Conservation (phyloP, 2,797 vertebrate species). For the Mus caroli region DNA sequence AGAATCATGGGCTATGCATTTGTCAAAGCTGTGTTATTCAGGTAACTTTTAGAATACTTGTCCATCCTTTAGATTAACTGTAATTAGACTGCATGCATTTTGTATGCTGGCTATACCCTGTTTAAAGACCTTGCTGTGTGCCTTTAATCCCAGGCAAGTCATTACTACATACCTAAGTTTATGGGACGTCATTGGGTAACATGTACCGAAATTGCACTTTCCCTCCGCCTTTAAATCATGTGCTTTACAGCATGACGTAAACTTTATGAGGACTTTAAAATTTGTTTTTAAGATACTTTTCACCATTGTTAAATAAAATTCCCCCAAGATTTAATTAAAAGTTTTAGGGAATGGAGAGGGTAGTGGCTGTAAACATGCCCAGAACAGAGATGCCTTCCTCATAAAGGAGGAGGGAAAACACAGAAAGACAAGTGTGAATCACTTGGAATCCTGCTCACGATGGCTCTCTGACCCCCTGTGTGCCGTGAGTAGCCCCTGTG, state of each 20-base stretch:
- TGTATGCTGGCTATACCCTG: background rate
- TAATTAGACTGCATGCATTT: conserved; percentile 29
- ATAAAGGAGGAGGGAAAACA: background rate
- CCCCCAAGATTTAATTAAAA: conserved; percentile 74
- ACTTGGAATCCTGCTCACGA: background rate
- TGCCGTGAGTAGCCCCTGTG: too few relatives aligned
- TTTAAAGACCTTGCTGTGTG: conserved; percentile 60
- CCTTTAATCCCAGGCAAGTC: conserved; percentile 54
- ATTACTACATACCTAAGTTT: conserved; percentile 69
- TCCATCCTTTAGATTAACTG: conserved; percentile 7
- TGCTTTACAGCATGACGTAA: conserved; percentile 56
- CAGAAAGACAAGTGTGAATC: background rate
- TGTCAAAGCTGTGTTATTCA: conserved; percentile 24
- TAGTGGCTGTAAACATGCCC: background rate
- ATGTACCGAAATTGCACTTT: conserved; percentile 37
- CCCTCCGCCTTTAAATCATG: conserved; percentile 64
- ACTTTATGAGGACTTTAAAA: conserved; percentile 54
- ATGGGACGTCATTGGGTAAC: conserved; percentile 59
- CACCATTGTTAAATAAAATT: conserved; percentile 68
- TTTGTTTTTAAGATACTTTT: conserved; percentile 71
- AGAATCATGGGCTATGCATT: background rate
- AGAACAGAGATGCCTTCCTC: background rate
- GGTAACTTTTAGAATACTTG: conserved; percentile 18
- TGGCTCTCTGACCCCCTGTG: background rate
- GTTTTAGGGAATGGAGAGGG: background rate